These are phyloP conservation scores for Stenolophus ochropezus DNA, from an alignment of 2,888 invertebrate genomes.

Conservation along the genomic window DNA sequence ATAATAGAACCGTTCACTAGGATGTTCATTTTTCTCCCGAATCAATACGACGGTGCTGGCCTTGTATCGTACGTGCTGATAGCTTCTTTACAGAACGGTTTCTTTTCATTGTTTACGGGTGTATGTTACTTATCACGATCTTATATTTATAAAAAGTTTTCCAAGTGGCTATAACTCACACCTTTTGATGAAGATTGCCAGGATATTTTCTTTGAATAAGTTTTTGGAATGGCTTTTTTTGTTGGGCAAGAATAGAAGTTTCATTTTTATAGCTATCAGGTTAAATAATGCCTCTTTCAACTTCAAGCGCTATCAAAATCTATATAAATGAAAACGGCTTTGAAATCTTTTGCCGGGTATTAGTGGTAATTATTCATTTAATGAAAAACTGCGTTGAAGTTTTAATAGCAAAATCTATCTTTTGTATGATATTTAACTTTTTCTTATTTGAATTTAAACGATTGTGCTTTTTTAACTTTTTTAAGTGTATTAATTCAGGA, in stretches of 20 bases:
- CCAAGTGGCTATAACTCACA: not conserved
- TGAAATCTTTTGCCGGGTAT: too few relatives aligned
- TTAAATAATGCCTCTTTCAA: not conserved
- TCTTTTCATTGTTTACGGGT: constrained; percentile 1
- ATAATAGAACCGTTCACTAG: constrained; percentile 39
- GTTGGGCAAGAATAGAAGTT: not conserved
- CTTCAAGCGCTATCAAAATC: too few relatives aligned
- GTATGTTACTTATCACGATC: not conserved
- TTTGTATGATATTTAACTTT: too few relatives aligned
- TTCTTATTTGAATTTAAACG: too few relatives aligned
- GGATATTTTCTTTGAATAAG: not conserved
- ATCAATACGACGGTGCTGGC: constrained; percentile 14
- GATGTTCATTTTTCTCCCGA: constrained; percentile 36
- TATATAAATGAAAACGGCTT: too few relatives aligned
- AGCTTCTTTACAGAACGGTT: constrained; percentile 9
- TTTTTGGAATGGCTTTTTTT: not conserved
- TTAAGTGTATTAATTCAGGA: too few relatives aligned
- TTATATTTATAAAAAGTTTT: not conserved
- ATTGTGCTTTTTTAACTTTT: too few relatives aligned
- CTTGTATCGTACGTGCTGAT: constrained; percentile 39
- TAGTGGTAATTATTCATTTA: too few relatives aligned
- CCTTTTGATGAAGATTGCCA: not conserved
- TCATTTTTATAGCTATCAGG: not conserved
- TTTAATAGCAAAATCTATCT: too few relatives aligned
- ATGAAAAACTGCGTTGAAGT: too few relatives aligned